A percentile compares a stretch with the other conserved stretches of the same genome.
Evolutionary conservation across 2,888 invertebrate genomes (phyloP).

Genomic region (Drosophila nr. perissopoda): DNA sequence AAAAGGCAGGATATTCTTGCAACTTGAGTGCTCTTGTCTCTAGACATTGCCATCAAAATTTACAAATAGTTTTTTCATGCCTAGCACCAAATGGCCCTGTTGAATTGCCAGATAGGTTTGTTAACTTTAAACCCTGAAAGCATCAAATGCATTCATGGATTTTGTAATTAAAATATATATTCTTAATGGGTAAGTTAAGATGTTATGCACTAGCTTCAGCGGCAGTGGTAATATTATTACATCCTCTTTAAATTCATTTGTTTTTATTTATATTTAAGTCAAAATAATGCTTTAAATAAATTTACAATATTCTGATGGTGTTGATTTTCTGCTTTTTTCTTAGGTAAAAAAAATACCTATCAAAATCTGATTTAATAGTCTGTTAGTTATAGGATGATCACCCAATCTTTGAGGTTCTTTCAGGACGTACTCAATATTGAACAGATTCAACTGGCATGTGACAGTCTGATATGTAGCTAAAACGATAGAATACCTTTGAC

Average conservation of each 20-base stretch:
- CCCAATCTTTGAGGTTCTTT: neutral
- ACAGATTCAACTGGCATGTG: neutral
- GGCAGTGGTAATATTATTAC: too few species aligned
- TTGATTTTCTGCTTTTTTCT: neutral
- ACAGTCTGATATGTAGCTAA: neutral
- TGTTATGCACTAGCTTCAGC: too few species aligned
- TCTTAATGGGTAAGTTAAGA: neutral
- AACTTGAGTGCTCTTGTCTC: slow-evolving; percentile 64
- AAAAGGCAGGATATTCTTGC: slow-evolving; percentile 13
- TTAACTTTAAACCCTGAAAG: neutral
- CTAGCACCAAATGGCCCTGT: neutral
- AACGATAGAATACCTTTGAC: neutral
- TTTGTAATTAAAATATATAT: neutral
- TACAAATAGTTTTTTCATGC: slow-evolving; percentile 17
- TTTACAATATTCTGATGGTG: neutral
- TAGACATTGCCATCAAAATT: slow-evolving; percentile 23
- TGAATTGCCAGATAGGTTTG: slow-evolving; percentile 8
- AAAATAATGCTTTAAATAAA: neutral
- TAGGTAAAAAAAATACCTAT: neutral
- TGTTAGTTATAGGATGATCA: neutral
- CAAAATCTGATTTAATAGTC: neutral
- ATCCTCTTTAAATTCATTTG: neutral
- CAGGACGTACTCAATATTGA: neutral
- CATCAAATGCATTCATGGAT: neutral
- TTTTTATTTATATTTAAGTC: neutral